Evolutionary conservation across 2,888 invertebrate species (phyloP), one percentile per base, ranked within the genome.

Genomic region (Drepana falcataria): DNA sequence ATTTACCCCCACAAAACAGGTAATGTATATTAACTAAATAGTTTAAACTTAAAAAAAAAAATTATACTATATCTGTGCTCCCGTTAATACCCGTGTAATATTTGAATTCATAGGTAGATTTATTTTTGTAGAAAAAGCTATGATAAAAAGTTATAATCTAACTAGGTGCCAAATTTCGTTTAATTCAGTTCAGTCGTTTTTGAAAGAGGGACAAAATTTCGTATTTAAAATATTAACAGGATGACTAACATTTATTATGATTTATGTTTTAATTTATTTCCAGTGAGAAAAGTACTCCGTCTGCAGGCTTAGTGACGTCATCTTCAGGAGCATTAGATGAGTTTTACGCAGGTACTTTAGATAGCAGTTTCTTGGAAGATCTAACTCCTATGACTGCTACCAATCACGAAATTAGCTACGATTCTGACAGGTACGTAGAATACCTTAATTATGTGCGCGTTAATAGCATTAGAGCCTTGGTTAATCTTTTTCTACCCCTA

Each of bases 281-380:
- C 59, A 87, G 87, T 57, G 67, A 65, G 5, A 75, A 79, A 35
- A 81, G 77, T 57, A 83, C 83, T 2, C 81, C 87, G 2, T 73
- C 85, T 0, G 77, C 64, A 3, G 64, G 68, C 1, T 81, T 77
- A 53, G 59, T 74, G 2, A 75, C 85, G 0, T 95, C 91, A 87
- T 95, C 75, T 92, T 95, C 59, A 93, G 96, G 85, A 86, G 93
- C 72, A 1, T 65, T 91, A 35, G 91, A 91, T n/a, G 91, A 91
- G 67, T 91, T 91, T 69, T 91, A 89, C 62, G 94, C 94, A 9
- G 95, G 95, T n/a, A 93, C 94, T 49, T 78, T 95, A 47, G 95
- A 95, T 71, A 93, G 93, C 73, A 95, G 94, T 55, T 96, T 96
- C 74, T 85, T 96, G 48, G 96, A 96, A 60, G 96, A 96, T 66